phyloP scores from a whole-genome alignment of 2,797 vertebrate species.

The Chaunax sp. region DNA sequence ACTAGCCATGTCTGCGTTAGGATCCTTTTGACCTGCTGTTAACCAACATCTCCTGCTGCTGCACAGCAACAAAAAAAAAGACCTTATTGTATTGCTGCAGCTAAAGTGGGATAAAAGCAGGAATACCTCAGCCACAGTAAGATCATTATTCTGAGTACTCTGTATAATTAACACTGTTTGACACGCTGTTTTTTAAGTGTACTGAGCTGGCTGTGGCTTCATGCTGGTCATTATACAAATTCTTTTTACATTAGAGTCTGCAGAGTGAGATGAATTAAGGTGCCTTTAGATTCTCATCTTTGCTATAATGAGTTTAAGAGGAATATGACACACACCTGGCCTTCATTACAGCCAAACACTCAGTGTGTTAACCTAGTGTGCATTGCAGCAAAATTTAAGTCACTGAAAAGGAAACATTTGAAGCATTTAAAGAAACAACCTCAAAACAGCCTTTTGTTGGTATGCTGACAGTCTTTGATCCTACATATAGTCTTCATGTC shows the following conservation, averaged over 20 bases:
- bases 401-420: no score
- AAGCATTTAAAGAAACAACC: no score
- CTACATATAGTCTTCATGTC: no score
- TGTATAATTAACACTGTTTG: conserved; percentile 23
- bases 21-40: no score
- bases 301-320: conserved; percentile 1
- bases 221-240: no score
- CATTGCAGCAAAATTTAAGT: no score
- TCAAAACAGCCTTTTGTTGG: no score
- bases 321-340: neutral
- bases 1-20: conserved; percentile 4
- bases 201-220: conserved; percentile 49
- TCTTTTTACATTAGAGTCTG: no score
- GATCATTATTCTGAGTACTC: conserved; percentile 45
- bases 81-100: conserved; percentile 1
- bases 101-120: conserved; percentile 32
- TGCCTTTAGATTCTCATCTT: conserved; percentile 17
- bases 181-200: conserved; percentile 12
- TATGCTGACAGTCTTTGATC: no score
- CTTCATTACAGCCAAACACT: no score
- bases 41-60: conserved; percentile 5
- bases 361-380: no score
- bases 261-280: no score
- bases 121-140: conserved; percentile 9
- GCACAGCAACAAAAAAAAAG: neutral